Evolutionary conservation across 2,888 invertebrate species (phyloP).

Genomic region (Theodoxus fluviatilis): DNA sequence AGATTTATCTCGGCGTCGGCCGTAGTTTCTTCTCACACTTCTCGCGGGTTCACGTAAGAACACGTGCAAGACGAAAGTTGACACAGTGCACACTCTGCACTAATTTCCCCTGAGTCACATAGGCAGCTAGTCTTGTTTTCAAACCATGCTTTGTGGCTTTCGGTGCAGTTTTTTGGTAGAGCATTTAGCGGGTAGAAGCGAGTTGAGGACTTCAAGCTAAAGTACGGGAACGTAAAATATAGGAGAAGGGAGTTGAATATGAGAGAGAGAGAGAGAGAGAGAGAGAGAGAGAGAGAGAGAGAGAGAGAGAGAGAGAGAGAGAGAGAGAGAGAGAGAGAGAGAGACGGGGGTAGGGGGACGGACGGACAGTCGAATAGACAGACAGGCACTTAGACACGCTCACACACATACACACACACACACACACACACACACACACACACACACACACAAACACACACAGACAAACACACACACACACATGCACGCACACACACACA

Average conservation of each 20-base stretch:
- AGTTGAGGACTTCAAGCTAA: too few relatives aligned
- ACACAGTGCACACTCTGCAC: too few relatives aligned
- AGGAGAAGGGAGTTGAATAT: not conserved
- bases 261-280: not conserved
- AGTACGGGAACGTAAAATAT: too few relatives aligned
- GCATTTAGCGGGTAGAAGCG: too few relatives aligned
- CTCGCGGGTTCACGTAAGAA: too few relatives aligned
- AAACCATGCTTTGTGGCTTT: too few relatives aligned
- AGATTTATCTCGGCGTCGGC: too few relatives aligned
- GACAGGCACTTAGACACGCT: not conserved
- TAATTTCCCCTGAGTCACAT: not conserved
- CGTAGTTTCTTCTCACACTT: too few relatives aligned
- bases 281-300: not conserved
- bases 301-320: not conserved
- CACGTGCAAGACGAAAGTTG: too few relatives aligned
- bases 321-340: not conserved
- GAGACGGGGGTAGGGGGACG: not conserved
- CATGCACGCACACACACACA: not conserved
- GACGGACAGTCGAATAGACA: not conserved
- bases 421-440: conserved; percentile 7
- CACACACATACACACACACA: conserved; percentile 5
- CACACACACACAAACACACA: conserved; percentile 17
- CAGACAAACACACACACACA: conserved; percentile 14
- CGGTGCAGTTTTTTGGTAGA: too few relatives aligned
- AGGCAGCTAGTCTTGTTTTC: not conserved